Evolutionary conservation across 2,888 invertebrate species (phyloP).

Genomic region (Taenaris catops): DNA sequence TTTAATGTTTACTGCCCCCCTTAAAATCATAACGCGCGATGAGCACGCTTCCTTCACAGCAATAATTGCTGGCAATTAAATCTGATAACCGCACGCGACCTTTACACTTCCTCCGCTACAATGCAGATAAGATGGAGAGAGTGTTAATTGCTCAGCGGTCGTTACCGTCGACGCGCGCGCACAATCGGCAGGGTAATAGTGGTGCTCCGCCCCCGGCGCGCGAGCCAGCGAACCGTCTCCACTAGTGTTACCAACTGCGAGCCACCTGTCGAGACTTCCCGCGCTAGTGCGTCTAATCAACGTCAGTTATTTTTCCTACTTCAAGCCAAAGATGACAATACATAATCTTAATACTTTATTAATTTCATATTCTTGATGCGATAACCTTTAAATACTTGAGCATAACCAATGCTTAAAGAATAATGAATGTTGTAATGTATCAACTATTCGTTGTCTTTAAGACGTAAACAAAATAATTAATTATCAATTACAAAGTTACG

Average conservation of each 20-base stretch:
- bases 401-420: no score
- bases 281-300: no score
- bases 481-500: no score
- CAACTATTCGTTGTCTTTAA: no score
- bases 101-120: conserved; percentile 64
- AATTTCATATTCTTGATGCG: no score
- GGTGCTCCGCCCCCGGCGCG: conserved; percentile 38
- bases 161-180: conserved; percentile 35
- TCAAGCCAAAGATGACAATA: no score
- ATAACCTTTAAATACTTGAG: no score
- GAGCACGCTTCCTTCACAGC: conserved; percentile 57
- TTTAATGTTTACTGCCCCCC: conserved; percentile 24
- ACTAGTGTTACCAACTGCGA: conserved; percentile 1
- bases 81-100: conserved; percentile 66
- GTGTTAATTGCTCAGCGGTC: conserved; percentile 49
- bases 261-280: neutral
- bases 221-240: conserved; percentile 59
- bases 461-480: no score
- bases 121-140: conserved; percentile 47
- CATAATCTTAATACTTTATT: no score
- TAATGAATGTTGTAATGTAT: no score
- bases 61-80: conserved; percentile 69
- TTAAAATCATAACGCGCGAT: conserved; percentile 69
- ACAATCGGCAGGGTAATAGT: conserved; percentile 46
- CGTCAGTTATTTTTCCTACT: no score